phyloP scores from a whole-genome alignment of 2,888 invertebrate genomes.

The Coecobrya sp. region DNA sequence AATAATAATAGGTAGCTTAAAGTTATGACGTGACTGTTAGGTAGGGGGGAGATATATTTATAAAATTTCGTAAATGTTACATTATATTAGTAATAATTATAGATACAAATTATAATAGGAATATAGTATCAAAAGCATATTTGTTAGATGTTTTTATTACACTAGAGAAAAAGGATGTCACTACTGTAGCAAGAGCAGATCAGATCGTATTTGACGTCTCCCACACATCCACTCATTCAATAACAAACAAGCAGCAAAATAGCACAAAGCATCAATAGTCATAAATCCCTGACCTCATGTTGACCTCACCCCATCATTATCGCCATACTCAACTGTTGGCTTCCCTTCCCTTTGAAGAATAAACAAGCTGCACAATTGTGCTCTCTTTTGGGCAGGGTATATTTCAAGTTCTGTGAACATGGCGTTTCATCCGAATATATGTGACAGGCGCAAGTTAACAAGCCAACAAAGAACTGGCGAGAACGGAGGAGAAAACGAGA shows the following conservation, averaged over 20 bases:
- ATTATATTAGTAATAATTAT: background rate
- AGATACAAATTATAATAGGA: background rate
- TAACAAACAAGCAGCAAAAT: background rate
- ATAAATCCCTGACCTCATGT: constrained; percentile 80
- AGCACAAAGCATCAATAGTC: constrained; percentile 28
- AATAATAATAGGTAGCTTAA: background rate
- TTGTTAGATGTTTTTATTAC: background rate
- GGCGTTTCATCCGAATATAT: constrained; percentile 66
- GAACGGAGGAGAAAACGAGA: background rate
- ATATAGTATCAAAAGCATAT: background rate
- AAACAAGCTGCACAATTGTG: constrained; percentile 21
- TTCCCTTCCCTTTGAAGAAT: constrained; percentile 60
- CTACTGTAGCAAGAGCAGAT: background rate
- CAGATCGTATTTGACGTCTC: background rate
- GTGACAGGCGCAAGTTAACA: constrained; percentile 69
- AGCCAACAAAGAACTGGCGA: background rate
- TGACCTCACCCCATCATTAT: constrained; percentile 81
- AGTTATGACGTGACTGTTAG: background rate
- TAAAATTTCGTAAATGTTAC: background rate
- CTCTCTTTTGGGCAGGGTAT: background rate
- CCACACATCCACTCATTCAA: background rate
- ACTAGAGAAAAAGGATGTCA: background rate
- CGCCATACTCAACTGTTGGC: background rate
- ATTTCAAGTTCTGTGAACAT: constrained; percentile 25
- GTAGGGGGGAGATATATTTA: background rate